These are phyloP conservation scores for Myxocyprinus asiaticus DNA, from an alignment of 2,113 vertebrate genomes.

Conservation along the genomic window DNA sequence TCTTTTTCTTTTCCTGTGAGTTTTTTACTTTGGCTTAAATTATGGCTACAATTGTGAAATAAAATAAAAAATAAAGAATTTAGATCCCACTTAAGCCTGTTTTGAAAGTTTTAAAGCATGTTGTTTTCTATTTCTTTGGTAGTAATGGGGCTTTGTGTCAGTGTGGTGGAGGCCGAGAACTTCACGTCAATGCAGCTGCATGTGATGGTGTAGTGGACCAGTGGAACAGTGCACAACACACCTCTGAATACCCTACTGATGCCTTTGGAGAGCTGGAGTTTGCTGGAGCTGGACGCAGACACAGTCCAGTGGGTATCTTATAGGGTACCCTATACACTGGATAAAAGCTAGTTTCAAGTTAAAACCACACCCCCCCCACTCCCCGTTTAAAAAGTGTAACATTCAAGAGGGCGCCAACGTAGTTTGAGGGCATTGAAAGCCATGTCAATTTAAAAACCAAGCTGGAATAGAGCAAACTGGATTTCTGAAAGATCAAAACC, in stretches of 20 bases:
- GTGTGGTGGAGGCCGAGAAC: slow-evolving; percentile 68
- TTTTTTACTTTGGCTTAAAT: too few species aligned
- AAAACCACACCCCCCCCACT: too few species aligned
- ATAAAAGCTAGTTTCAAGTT: too few species aligned
- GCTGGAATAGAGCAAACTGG: too few species aligned
- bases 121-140: slow-evolving; percentile 14
- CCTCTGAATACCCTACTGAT: slow-evolving; percentile 80
- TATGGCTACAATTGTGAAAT: too few species aligned
- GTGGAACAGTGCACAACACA: slow-evolving; percentile 78
- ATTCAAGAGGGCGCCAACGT: too few species aligned
- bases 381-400: not conserved
- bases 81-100: too few species aligned
- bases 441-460: too few species aligned
- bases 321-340: not conserved
- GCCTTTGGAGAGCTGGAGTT: slow-evolving; percentile 85
- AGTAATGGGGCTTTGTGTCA: slow-evolving; percentile 75
- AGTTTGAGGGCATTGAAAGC: too few species aligned
- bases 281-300: slow-evolving; percentile 67
- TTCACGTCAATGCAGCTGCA: slow-evolving; percentile 68
- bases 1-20: too few species aligned
- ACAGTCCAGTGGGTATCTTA: slow-evolving; percentile 74
- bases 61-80: too few species aligned
- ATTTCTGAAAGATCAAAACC: too few species aligned
- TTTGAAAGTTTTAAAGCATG: not conserved
- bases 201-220: slow-evolving; percentile 74